Evolutionary conservation across 2,888 invertebrate genomes (phyloP).

Genomic region (Trichogramma evanescens): DNA sequence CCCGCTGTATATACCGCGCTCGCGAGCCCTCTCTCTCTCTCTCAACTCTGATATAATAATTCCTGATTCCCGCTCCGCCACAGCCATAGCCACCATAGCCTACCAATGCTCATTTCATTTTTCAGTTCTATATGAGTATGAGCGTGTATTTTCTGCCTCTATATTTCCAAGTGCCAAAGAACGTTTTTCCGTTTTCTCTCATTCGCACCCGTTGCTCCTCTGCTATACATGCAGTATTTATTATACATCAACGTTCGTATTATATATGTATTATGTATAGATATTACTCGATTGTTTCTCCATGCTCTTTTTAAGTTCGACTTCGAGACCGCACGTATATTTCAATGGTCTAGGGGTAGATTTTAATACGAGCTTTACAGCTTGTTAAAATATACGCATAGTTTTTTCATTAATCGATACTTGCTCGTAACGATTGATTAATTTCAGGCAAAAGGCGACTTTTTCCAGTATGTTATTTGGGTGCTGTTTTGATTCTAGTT

Average conservation of each 20-base stretch:
- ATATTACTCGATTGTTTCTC: constrained; percentile 20
- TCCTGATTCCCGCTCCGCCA: constrained; percentile 35
- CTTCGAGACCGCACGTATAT: too few species aligned
- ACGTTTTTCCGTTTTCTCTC: constrained; percentile 6
- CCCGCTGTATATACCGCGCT: constrained; percentile 19
- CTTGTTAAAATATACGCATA: too few species aligned
- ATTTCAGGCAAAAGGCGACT: too few species aligned
- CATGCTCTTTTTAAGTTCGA: constrained; percentile 14
- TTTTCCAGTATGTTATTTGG: too few species aligned
- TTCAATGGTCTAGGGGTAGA: too few species aligned
- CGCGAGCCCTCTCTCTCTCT: constrained; percentile 20
- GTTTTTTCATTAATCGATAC: too few species aligned
- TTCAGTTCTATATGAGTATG: constrained; percentile 30
- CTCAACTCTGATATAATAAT: constrained; percentile 40
- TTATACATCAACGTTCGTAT: too few species aligned
- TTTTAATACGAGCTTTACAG: too few species aligned
- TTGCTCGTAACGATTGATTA: too few species aligned
- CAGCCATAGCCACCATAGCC: not conserved
- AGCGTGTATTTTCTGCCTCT: constrained; percentile 5
- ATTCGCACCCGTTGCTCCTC: constrained; percentile 1
- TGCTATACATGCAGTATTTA: not conserved
- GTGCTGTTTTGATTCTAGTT: too few species aligned
- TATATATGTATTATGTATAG: too few species aligned
- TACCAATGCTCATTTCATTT: constrained; percentile 46
- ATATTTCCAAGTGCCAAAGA: constrained; percentile 8